Evolutionary conservation across 2,113 vertebrate species (phyloP), one percentile per base, ranked within the genome.

Genomic region (Cygnus buccinator): DNA sequence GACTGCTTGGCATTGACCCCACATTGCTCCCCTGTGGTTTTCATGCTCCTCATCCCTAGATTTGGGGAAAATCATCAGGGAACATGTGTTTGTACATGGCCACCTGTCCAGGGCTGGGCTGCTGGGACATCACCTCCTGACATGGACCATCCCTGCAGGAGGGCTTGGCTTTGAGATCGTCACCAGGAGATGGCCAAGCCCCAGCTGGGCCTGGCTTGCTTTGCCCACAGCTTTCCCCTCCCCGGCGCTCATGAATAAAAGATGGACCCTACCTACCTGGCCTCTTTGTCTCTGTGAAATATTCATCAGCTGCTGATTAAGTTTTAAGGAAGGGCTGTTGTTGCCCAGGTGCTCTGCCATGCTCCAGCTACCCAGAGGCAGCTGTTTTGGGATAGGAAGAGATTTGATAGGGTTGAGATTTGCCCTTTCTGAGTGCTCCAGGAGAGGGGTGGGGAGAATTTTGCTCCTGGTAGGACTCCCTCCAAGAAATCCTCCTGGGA

Each of bases 211-310:
- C 61, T 39, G 63, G 58, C 39, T 52, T 1, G 16, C 84, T 80
- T 91, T 37, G 35, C 65, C 84, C 76, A 74, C 50, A 35, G 57
- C 72, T 46, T 84, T 78, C 79, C 61, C 13, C 91, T 93, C 92
- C 83, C 52, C 4, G 5, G 20, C 12, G 57, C 62, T 85, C 93
- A 84, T 97, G 77, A 96, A 97, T 97, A 96, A 97, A 94, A 84
- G 22, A 97, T 96, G 46, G 28, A 19, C 76, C 73, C 21, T 17
- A n/a, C 82, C 88, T 95, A 97, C 96, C 96, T 95, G 95, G 95
- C 82, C 96, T 97, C 88, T 97, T 97, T 97, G 97, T 97, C 90
- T 58, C 88, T 10, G 9, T 97, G 73, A 97, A 97, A 96, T 94
- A 97, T 97, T 97, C 20, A 97, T 95, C 3, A 3, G 44, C 23